A percentile compares a stretch with the other conserved stretches of the same genome.
These are phyloP conservation scores for Pachypsylla venusta DNA, from an alignment of 1,140 invertebrate genomes.

Conservation along the genomic window DNA sequence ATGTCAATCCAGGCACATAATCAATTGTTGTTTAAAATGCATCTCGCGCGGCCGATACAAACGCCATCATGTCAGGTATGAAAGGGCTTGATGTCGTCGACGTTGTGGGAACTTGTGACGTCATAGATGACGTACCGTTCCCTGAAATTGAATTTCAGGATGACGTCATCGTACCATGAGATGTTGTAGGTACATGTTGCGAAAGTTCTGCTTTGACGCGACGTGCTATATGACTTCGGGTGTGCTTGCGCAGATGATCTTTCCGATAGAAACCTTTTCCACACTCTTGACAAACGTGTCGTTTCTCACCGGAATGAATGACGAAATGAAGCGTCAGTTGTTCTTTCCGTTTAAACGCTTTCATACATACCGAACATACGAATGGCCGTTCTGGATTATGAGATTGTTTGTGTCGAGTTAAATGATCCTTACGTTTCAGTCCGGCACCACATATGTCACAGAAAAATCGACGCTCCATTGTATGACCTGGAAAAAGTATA, in stretches of 20 bases:
- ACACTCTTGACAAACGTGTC: conserved; percentile 40
- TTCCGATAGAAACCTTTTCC: conserved; percentile 38
- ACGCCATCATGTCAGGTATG: conserved; percentile 25
- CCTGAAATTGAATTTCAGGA: not conserved
- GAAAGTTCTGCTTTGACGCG: conserved; percentile 52
- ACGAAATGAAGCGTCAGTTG: conserved; percentile 39
- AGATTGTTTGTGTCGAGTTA: conserved; percentile 36
- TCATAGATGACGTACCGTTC: conserved; percentile 8
- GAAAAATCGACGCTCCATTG: conserved; percentile 27
- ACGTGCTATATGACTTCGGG: conserved; percentile 37
- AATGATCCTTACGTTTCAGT: conserved; percentile 36
- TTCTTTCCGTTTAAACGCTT: conserved; percentile 39
- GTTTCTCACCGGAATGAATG: conserved; percentile 31
- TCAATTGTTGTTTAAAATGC: conserved; percentile 20
- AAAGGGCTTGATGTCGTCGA: conserved; percentile 18
- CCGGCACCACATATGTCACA: conserved; percentile 39
- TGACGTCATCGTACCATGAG: conserved; percentile 1
- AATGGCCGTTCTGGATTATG: conserved; percentile 38
- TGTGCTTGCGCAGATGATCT: conserved; percentile 42
- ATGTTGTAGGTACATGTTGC: not conserved
- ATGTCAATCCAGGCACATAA: too few relatives aligned
- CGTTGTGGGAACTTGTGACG: conserved; percentile 9
- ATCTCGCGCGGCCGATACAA: conserved; percentile 26
- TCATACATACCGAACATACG: conserved; percentile 37
- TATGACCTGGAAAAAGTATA: conserved; percentile 17